Evolutionary conservation across 2,797 vertebrate genomes (phyloP).

Genomic region (Chrysocyon brachyurus): DNA sequence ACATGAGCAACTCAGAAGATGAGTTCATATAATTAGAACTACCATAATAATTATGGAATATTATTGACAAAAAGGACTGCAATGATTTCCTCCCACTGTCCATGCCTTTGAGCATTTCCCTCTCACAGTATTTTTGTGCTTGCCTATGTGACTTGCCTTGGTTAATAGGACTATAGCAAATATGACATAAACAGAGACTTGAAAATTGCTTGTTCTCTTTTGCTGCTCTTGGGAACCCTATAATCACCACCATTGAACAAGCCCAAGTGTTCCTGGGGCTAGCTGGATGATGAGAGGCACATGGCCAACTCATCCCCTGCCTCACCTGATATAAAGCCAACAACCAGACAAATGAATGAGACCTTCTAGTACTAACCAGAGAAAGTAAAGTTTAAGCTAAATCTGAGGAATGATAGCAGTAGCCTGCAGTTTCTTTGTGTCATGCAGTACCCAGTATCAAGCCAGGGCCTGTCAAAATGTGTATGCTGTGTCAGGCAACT

Average conservation of each 20-base stretch:
- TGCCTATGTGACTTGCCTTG: not conserved
- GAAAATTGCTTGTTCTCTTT: not conserved
- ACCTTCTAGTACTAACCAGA: not conserved
- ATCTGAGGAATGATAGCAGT: not conserved
- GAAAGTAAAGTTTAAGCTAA: not conserved
- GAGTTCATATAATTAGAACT: not conserved
- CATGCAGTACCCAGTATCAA: slow-evolving; percentile 93
- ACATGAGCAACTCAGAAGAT: not conserved
- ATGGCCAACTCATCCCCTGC: not conserved
- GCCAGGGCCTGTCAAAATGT: slow-evolving; percentile 86
- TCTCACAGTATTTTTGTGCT: not conserved
- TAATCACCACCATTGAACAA: not conserved
- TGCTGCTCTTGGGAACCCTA: not conserved
- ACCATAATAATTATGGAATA: not conserved
- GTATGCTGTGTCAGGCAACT: not conserved
- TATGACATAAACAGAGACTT: not conserved
- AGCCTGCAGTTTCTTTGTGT: not conserved
- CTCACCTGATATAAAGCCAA: not conserved
- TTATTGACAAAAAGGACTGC: not conserved
- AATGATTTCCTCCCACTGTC: not conserved
- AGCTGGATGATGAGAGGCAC: not conserved
- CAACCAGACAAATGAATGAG: not conserved
- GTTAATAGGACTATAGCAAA: not conserved
- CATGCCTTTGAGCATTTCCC: not conserved
- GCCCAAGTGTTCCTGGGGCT: not conserved